A percentile compares a stretch with the other conserved stretches of the same genome.
Conservation (phyloP, 2,888 invertebrate species). For the Euplagia quadripunctaria region DNA sequence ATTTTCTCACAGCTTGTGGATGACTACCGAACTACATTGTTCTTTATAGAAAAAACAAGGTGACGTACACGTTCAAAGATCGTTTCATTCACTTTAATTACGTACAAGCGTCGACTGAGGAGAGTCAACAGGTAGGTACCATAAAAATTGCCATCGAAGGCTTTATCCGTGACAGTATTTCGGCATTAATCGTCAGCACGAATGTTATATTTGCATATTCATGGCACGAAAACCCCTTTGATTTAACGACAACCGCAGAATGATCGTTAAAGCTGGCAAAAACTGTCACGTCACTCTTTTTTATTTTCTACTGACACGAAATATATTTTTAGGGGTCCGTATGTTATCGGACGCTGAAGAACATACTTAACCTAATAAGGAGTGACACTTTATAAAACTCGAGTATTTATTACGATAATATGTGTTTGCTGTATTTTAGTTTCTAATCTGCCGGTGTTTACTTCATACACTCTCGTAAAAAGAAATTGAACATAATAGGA, state of each 20-base stretch:
- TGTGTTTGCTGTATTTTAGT: background rate
- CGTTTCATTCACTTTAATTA: slow-evolving; percentile 32
- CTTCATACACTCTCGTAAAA: too few relatives aligned
- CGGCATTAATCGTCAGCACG: slow-evolving; percentile 68
- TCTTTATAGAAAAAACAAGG: background rate
- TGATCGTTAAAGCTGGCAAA: slow-evolving; percentile 71
- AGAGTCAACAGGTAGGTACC: slow-evolving; percentile 65
- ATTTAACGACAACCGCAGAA: slow-evolving; percentile 70
- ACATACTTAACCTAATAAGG: slow-evolving; percentile 21
- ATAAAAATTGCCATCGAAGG: slow-evolving; percentile 53
- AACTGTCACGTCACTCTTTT: slow-evolving; percentile 70
- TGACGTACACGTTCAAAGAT: background rate
- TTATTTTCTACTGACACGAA: slow-evolving; percentile 59
- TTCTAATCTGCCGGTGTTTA: too few relatives aligned
- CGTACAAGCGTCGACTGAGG: slow-evolving; percentile 24
- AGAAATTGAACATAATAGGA: too few relatives aligned
- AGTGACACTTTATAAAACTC: background rate
- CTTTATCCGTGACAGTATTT: slow-evolving; percentile 66
- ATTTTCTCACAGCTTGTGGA: background rate
- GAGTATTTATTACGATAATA: background rate
- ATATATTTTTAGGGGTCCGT: slow-evolving; percentile 53
- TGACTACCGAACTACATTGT: background rate
- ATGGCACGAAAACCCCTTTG: slow-evolving; percentile 70
- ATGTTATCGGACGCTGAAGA: slow-evolving; percentile 25
- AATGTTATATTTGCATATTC: slow-evolving; percentile 77